phyloP scores from a whole-genome alignment of 2,797 vertebrate species.

The Philypnodon macrostomus region DNA sequence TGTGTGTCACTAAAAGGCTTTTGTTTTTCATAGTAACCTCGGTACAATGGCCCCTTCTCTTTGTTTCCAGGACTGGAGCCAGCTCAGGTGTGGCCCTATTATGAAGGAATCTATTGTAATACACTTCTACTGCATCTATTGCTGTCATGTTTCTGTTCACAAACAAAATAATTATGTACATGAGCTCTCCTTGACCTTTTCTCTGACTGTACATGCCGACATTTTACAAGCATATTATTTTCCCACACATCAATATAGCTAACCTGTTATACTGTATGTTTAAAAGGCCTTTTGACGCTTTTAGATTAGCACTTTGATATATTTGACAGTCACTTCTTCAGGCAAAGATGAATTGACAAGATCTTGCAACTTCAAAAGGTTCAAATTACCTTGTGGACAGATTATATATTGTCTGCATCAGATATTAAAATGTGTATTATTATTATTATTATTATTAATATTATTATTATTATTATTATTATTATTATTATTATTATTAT shows the following conservation, averaged over 20 bases:
- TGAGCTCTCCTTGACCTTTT: slow-evolving; percentile 1
- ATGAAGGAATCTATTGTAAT: slow-evolving; percentile 7
- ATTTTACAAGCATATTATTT: slow-evolving; percentile 2
- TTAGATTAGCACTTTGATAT: not conserved
- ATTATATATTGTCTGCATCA: too few relatives aligned
- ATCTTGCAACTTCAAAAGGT: not conserved
- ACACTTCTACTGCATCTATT: slow-evolving; percentile 4
- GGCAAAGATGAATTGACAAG: not conserved
- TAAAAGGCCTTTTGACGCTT: not conserved
- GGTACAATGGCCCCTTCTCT: slow-evolving; percentile 12
- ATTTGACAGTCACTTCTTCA: slow-evolving; percentile 3
- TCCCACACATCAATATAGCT: not conserved
- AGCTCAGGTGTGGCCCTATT: slow-evolving; percentile 18
- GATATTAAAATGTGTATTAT: slow-evolving; percentile 5
- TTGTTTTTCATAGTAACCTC: slow-evolving; percentile 37
- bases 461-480: too few relatives aligned
- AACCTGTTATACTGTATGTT: not conserved
- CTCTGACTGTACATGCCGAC: too few relatives aligned
- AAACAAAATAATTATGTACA: slow-evolving; percentile 5
- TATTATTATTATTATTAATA: too few relatives aligned
- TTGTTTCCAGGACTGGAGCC: slow-evolving; percentile 18
- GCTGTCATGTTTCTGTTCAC: not conserved
- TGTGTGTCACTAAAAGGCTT: slow-evolving; percentile 47
- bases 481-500: too few relatives aligned
- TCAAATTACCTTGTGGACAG: slow-evolving; percentile 1